phyloP scores from a whole-genome alignment of 2,797 vertebrate species.

The Acanthopagrus latus region DNA sequence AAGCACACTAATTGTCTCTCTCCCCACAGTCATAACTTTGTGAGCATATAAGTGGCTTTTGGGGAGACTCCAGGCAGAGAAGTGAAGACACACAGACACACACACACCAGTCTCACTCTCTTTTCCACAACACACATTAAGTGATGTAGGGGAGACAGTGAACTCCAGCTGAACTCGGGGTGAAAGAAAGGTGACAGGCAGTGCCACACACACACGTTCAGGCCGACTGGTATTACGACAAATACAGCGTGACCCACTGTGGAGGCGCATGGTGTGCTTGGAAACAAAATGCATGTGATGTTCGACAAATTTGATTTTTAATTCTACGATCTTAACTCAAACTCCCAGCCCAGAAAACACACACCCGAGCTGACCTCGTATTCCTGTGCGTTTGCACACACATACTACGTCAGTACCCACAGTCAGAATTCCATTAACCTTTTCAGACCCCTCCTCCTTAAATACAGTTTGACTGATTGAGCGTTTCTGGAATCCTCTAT shows the following conservation, averaged over 20 bases:
- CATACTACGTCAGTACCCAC: constrained; percentile 30
- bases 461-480: constrained; percentile 67
- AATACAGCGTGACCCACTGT: constrained; percentile 1
- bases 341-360: constrained; percentile 4
- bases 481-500: constrained; percentile 56
- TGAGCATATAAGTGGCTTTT: constrained; percentile 76
- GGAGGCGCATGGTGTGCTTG: background rate
- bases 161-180: constrained; percentile 83
- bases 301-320: constrained; percentile 24
- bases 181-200: constrained; percentile 77
- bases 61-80: constrained; percentile 70
- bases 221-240: background rate
- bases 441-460: constrained; percentile 42
- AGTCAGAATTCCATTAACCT: constrained; percentile 65
- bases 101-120: constrained; percentile 3
- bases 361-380: constrained; percentile 1
- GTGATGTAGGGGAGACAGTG: constrained; percentile 69
- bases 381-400: constrained; percentile 10
- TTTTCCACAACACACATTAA: constrained; percentile 63
- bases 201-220: constrained; percentile 42
- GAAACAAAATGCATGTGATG: constrained; percentile 22
- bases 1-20: constrained; percentile 66
- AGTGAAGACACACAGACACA: constrained; percentile 39
- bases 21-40: constrained; percentile 70
- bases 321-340: constrained; percentile 22